Evolutionary conservation across 2,113 vertebrate genomes (phyloP), one percentile per base, ranked within the genome.

Genomic region (Trachemys scripta): DNA sequence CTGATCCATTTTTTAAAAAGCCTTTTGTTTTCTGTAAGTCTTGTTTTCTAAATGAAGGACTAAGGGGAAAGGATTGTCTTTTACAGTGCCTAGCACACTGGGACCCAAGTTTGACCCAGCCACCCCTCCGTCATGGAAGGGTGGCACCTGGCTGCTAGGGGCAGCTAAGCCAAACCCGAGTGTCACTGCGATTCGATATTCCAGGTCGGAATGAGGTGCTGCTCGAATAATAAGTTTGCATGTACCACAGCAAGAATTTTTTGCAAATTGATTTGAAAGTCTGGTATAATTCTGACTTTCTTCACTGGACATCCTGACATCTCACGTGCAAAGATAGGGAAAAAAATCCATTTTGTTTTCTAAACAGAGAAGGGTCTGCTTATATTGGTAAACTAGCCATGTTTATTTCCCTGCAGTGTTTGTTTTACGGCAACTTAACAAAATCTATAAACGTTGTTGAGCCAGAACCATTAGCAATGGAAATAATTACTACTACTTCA

Each of bases 391-490:
- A 25, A 47, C 14, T 47, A 78, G 25, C 25, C 45, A 27, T 47
- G 85, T 97, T 96, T 97, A 93, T 72, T 72, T n/a, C 65, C 65
- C 31, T 38, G 65, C 19, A 19, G 16, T 72, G 17, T 69, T n/a
- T 69, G 17, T 90, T 96, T 97, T 97, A 94, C 81, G 87, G 57
- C 96, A 94, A n/a, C 31, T 50, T 85, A 90, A 95, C 80, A 95
- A 95, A 96, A 75, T 38, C 92, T 57, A 81, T 95, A 96, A 97
- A 94, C 59, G 65, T 83, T 95, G 92, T 95, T 91, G 86, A 90
- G 81, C 38, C 53, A 91, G 87, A 90, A 88, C 89, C 88, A 95
- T 95, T 97, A 97, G 93, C 87, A 95, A 96, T 97, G 96, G 95
- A 97, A 97, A 97, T 97, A 94, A 96, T 96, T 96, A 93, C 95